Percentiles rank a stretch among this genome's conserved stretches.
phyloP scores from a whole-genome alignment of 2,888 invertebrate species.

The Stenchaetothrips biformis region DNA sequence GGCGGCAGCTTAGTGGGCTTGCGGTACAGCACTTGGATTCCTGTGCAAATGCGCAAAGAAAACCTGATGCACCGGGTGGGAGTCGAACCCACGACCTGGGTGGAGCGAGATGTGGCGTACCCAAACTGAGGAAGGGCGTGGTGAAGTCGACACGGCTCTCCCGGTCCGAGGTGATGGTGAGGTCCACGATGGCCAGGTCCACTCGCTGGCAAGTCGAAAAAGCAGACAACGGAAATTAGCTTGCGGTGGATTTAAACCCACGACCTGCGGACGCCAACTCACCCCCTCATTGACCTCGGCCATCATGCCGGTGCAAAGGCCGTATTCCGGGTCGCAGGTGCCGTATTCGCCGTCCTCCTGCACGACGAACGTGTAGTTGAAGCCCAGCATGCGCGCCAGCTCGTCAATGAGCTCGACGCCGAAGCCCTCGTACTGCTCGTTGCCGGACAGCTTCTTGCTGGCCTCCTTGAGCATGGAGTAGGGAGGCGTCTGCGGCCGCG shows the following conservation, averaged over 20 bases:
- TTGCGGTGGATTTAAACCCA: slow-evolving; percentile 28
- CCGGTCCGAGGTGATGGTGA: slow-evolving; percentile 81
- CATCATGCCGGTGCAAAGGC: slow-evolving; percentile 45
- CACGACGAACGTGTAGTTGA: slow-evolving; percentile 55
- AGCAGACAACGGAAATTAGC: neutral
- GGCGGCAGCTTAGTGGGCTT: slow-evolving; percentile 61
- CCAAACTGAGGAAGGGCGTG: slow-evolving; percentile 91
- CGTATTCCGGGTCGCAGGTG: slow-evolving; percentile 46
- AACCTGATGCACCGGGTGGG: too few relatives aligned
- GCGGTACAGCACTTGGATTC: slow-evolving; percentile 62
- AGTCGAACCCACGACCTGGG: neutral
- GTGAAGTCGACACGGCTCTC: slow-evolving; percentile 91
- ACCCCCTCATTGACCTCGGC: slow-evolving; percentile 48
- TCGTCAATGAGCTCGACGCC: slow-evolving; percentile 59
- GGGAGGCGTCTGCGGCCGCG: slow-evolving; percentile 55
- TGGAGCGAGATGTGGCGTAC: slow-evolving; percentile 42
- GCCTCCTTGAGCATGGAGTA: slow-evolving; percentile 59
- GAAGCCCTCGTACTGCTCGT: slow-evolving; percentile 58
- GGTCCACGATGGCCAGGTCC: slow-evolving; percentile 87
- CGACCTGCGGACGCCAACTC: slow-evolving; percentile 36
- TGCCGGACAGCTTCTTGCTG: slow-evolving; percentile 48
- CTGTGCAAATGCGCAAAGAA: slow-evolving; percentile 43
- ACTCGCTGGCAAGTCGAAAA: slow-evolving; percentile 57
- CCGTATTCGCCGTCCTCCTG: slow-evolving; percentile 41
- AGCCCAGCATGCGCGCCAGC: slow-evolving; percentile 53